A percentile compares a stretch with the other conserved stretches of the same genome.
Evolutionary conservation across 1,140 invertebrate species (phyloP).

Genomic region (Pseudomyrmex flavicornis): DNA sequence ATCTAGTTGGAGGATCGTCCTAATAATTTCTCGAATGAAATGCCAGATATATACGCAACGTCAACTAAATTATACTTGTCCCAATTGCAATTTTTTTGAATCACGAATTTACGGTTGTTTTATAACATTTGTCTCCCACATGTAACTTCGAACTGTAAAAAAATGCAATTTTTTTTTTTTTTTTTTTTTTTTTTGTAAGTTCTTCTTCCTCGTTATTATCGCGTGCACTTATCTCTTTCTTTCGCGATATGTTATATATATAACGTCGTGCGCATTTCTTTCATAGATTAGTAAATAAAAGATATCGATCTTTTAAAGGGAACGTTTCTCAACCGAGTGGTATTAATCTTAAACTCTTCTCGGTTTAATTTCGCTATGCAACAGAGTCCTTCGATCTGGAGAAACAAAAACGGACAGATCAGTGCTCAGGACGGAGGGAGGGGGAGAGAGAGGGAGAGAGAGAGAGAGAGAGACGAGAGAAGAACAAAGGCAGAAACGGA

Average conservation of each 20-base stretch:
- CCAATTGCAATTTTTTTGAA: too few species aligned
- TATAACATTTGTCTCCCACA: too few species aligned
- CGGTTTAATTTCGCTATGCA: constrained; percentile 80
- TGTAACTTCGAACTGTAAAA: too few species aligned
- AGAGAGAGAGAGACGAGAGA: constrained; percentile 29
- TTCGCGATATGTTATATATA: neutral
- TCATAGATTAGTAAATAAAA: constrained; percentile 43
- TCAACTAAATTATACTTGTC: too few species aligned
- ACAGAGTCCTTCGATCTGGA: constrained; percentile 79
- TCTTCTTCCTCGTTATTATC: neutral
- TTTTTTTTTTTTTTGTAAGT: too few species aligned
- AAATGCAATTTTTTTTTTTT: too few species aligned
- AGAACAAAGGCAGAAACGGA: constrained; percentile 56
- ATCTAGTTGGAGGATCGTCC: neutral
- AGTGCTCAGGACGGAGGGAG: constrained; percentile 50
- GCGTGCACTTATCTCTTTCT: too few species aligned
- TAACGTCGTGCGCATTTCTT: neutral
- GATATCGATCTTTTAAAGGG: constrained; percentile 61
- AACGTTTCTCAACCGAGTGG: constrained; percentile 60
- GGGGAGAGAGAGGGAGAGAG: constrained; percentile 45
- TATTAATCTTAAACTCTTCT: constrained; percentile 76
- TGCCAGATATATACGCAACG: too few species aligned
- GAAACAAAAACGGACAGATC: constrained; percentile 49
- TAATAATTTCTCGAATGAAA: neutral
- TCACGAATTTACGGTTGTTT: too few species aligned